Evolutionary conservation across 2,797 vertebrate genomes (phyloP), one percentile per base, ranked within the genome.

Genomic region (Dryobates pubescens): DNA sequence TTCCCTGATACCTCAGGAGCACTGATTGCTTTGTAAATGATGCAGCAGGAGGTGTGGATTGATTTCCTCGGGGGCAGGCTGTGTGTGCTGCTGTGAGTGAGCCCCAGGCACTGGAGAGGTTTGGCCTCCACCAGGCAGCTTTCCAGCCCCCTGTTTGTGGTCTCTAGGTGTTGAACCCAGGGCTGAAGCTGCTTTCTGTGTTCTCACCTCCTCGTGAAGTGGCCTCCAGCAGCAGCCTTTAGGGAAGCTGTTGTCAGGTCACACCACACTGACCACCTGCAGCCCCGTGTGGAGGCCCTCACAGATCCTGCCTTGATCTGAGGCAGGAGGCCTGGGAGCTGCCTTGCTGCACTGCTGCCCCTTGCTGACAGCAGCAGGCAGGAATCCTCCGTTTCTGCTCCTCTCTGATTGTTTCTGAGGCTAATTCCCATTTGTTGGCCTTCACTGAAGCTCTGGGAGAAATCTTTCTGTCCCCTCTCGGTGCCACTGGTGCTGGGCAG

Each of bases 331-430:
- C 86, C 49, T 17, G 18, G 17, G n/a, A 82, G 16, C 67, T 2
- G 0, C 18, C 61, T 38, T 6, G 49, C 86, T 43, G 9, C 5
- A 34, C 23, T 75, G n/a, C 4, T 19, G 16, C n/a, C 4, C 1
- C 0, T 45, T 54, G 41, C 8, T 57, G 47, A 83, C 68, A 77
- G 34, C 36, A 65, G 47, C 61, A 32, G 58, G 43, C 53, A 70
- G 56, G 16, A 53, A 71, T 29, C 67, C 15, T 86, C 36, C 27
- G 4, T 13, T 64, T 77, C 51, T 70, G 15, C 53, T 56, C 4
- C 19, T 77, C 88, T 22, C 6, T 72, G 4, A 36, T 79, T 38
- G n/a, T 34, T 86, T 72, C 7, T 73, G 57, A 6, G 5, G 6
- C 57, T 67, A n/a, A n/a, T 92, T 71, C n/a, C n/a, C 6, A 23